These are phyloP conservation scores for Drosophila nannoptera DNA, from an alignment of 1,140 invertebrate genomes.

Conservation along the genomic window DNA sequence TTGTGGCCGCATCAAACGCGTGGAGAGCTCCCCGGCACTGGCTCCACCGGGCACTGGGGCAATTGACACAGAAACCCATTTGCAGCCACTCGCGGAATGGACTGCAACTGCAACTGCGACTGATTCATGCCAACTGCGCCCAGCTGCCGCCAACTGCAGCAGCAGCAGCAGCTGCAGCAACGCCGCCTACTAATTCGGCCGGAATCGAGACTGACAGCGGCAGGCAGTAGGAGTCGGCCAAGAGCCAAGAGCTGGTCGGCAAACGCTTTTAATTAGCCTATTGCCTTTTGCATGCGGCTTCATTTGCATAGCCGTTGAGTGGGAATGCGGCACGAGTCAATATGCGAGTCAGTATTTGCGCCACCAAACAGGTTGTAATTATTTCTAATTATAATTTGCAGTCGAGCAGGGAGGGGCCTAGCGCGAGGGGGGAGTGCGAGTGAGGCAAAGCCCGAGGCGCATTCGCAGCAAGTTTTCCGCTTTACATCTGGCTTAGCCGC, in stretches of 20 bases:
- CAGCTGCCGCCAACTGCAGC: slow-evolving; percentile 20
- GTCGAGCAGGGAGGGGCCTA: neutral
- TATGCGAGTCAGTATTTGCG: slow-evolving; percentile 2
- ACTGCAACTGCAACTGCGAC: slow-evolving; percentile 31
- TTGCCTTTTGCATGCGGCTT: slow-evolving; percentile 55
- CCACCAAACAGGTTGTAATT: slow-evolving; percentile 4
- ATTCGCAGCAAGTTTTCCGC: neutral
- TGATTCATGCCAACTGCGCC: slow-evolving; percentile 26
- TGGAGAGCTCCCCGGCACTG: too few relatives aligned
- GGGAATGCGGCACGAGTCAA: slow-evolving; percentile 15
- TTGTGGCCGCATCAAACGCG: slow-evolving; percentile 17
- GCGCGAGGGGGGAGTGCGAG: neutral
- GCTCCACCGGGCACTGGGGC: slow-evolving; percentile 21
- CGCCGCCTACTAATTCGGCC: slow-evolving; percentile 14
- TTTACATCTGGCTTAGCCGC: neutral
- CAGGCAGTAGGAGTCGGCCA: too few relatives aligned
- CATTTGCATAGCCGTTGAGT: slow-evolving; percentile 51
- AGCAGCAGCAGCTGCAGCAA: neutral
- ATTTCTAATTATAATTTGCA: slow-evolving; percentile 26
- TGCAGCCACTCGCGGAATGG: slow-evolving; percentile 21
- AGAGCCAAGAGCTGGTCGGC: slow-evolving; percentile 48
- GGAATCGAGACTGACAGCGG: slow-evolving; percentile 8
- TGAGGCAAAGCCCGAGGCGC: neutral
- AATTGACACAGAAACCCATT: slow-evolving; percentile 71
- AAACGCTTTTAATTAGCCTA: slow-evolving; percentile 67